Evolutionary conservation across 2,797 vertebrate genomes (phyloP).

Genomic region (Anguilla obscura): DNA sequence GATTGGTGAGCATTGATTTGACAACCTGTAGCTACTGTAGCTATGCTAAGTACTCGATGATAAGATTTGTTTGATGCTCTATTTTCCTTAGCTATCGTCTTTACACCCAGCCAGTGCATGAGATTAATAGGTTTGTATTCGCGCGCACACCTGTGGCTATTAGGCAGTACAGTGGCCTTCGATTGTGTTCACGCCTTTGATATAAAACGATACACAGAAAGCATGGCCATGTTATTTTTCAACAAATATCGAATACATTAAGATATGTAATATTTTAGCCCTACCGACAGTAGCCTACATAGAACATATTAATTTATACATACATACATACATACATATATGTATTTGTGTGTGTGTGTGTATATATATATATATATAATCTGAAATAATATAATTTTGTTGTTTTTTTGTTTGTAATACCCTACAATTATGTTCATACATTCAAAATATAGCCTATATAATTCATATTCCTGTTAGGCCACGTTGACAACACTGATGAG

Average conservation of each 20-base stretch:
- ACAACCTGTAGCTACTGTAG: conserved; percentile 16
- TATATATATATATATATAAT: no score
- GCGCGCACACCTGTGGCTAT: conserved; percentile 8
- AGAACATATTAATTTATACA: no score
- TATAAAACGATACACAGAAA: background rate
- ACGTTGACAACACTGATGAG: background rate
- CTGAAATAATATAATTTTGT: background rate
- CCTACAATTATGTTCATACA: background rate
- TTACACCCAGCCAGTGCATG: background rate
- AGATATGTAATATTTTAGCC: background rate
- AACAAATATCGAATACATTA: background rate
- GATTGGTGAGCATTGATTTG: conserved; percentile 6
- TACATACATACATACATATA: background rate
- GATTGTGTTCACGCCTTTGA: background rate
- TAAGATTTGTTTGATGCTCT: background rate
- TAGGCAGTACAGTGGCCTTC: background rate
- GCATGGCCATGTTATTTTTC: background rate
- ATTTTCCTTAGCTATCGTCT: background rate
- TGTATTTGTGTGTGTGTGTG: background rate
- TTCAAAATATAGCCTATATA: background rate
- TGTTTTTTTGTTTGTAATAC: background rate
- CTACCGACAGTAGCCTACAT: background rate
- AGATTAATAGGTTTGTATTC: background rate
- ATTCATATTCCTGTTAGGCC: background rate
- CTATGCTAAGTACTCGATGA: background rate